phyloP scores from a whole-genome alignment of 2,888 invertebrate species.

The Melanostoma scalare region DNA sequence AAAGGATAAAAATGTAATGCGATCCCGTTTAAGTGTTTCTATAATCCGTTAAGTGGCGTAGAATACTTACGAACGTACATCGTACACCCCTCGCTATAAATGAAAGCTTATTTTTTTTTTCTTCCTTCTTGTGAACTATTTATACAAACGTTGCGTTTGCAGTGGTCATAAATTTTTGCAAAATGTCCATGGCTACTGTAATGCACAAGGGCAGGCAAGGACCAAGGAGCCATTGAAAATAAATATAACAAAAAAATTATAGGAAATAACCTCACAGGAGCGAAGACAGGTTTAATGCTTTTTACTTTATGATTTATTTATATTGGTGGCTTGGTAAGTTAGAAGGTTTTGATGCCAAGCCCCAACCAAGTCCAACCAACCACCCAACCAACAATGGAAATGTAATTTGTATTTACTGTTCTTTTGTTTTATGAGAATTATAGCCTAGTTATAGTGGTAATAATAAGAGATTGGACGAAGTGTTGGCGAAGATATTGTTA shows the following conservation, averaged over 20 bases:
- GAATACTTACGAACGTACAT: background rate
- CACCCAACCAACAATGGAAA: background rate
- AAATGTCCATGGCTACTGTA: slow-evolving; percentile 56
- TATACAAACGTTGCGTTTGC: slow-evolving; percentile 62
- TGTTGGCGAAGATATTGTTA: slow-evolving; percentile 9
- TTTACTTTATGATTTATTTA: slow-evolving; percentile 69
- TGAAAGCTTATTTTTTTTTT: slow-evolving; percentile 4
- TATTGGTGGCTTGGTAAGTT: slow-evolving; percentile 24
- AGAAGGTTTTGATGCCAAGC: too few species aligned
- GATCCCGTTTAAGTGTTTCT: slow-evolving; percentile 70
- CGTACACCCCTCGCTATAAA: background rate
- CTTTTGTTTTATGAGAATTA: slow-evolving; percentile 21
- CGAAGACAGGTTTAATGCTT: slow-evolving; percentile 65
- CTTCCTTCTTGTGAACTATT: slow-evolving; percentile 4
- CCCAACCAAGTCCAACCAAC: too few species aligned
- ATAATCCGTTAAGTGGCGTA: slow-evolving; percentile 70
- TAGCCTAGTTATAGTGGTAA: slow-evolving; percentile 7
- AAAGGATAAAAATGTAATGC: slow-evolving; percentile 53
- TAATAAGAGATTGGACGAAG: slow-evolving; percentile 1
- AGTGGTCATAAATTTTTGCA: slow-evolving; percentile 67
- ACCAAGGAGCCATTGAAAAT: slow-evolving; percentile 18
- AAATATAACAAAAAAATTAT: background rate
- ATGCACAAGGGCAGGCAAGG: slow-evolving; percentile 35
- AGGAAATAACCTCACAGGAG: slow-evolving; percentile 67
- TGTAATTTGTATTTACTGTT: slow-evolving; percentile 29